phyloP scores from a whole-genome alignment of 2,888 invertebrate species.

The Oxystoma pomonae region DNA sequence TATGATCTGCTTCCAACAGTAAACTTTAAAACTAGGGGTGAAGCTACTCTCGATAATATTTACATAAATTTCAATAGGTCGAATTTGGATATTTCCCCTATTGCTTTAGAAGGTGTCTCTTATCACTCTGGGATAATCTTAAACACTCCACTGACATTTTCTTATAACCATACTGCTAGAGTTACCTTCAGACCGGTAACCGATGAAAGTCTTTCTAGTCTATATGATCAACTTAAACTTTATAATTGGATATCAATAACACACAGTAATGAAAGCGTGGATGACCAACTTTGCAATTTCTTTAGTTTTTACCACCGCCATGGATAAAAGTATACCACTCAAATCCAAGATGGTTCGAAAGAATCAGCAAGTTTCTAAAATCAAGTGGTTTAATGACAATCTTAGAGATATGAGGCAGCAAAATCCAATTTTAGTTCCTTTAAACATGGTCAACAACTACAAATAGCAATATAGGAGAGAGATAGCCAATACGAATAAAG shows the following conservation, averaged over 20 bases:
- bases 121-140: conserved; percentile 4
- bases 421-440: not conserved
- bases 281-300: no score
- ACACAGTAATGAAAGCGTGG: no score
- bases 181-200: conserved; percentile 5
- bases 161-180: conserved; percentile 1
- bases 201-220: conserved; percentile 4
- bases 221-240: no score
- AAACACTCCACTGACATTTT: conserved; percentile 4
- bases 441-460: not conserved
- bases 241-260: no score
- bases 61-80: conserved; percentile 10
- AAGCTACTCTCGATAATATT: conserved; percentile 10
- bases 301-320: no score
- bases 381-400: not conserved
- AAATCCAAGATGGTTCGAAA: not conserved
- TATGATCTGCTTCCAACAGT: conserved; percentile 6
- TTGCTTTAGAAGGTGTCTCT: conserved; percentile 7
- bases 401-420: not conserved
- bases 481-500: not conserved
- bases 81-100: conserved; percentile 4
- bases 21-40: conserved; percentile 8
- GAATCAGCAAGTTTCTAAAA: not conserved
- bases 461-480: not conserved
- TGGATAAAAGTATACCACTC: not conserved